Percentiles rank a stretch among this genome's conserved stretches.
These are phyloP conservation scores for Seira musarum DNA, from an alignment of 2,888 invertebrate species.

Conservation along the genomic window DNA sequence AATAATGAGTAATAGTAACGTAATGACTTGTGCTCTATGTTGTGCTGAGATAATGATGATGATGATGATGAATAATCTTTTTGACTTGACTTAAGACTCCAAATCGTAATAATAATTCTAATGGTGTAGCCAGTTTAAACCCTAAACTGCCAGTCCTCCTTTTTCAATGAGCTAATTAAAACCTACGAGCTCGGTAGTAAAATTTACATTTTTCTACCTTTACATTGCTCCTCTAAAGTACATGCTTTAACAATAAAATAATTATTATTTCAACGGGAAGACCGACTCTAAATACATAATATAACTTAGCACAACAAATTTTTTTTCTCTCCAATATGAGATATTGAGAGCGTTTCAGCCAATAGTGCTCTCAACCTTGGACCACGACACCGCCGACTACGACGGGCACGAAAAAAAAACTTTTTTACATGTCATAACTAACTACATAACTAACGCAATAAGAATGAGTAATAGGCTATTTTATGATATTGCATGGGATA, in stretches of 20 bases:
- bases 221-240: not conserved
- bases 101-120: conserved; percentile 24
- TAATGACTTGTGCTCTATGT: no score
- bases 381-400: conserved; percentile 31
- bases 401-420: conserved; percentile 36
- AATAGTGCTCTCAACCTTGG: conserved; percentile 57
- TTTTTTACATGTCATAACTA: conserved; percentile 54
- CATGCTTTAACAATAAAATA: not conserved
- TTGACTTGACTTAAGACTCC: not conserved
- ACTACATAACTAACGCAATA: not conserved
- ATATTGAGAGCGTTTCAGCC: conserved; percentile 46
- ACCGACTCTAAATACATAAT: no score
- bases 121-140: conserved; percentile 33
- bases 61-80: conserved; percentile 46
- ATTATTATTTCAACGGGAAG: not conserved
- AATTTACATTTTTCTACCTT: conserved; percentile 52
- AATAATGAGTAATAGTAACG: not conserved
- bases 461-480: not conserved
- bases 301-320: not conserved
- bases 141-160: conserved; percentile 53
- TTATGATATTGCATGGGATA: not conserved
- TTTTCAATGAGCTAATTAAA: conserved; percentile 58
- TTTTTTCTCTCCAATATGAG: conserved; percentile 39
- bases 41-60: conserved; percentile 48
- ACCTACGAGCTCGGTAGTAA: conserved; percentile 61